phyloP scores from a whole-genome alignment of 2,797 vertebrate genomes.

The Siniperca obscura region DNA sequence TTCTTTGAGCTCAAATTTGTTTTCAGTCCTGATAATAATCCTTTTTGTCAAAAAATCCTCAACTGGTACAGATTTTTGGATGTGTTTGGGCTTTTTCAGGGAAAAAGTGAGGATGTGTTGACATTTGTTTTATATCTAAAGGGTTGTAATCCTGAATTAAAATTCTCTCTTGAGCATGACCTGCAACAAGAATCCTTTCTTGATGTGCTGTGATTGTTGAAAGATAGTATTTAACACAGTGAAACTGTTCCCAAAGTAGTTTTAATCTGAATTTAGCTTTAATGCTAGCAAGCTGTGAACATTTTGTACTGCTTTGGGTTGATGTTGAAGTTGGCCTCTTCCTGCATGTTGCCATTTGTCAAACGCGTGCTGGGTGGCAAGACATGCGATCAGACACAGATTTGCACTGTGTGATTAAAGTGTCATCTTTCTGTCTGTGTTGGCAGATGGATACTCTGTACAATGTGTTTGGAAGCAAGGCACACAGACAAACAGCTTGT shows the following conservation, averaged over 20 bases:
- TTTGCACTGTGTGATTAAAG: conserved; percentile 71
- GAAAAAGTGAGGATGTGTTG: too few species aligned
- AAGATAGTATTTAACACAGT: background rate
- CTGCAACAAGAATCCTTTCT: too few species aligned
- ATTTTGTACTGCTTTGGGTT: conserved; percentile 49
- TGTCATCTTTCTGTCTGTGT: conserved; percentile 75
- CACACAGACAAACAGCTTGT: conserved; percentile 68
- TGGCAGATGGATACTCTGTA: conserved; percentile 60
- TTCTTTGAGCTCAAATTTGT: too few species aligned
- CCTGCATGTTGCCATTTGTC: conserved; percentile 60
- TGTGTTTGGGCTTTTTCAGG: too few species aligned
- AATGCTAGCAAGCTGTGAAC: conserved; percentile 42
- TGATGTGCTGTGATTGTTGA: too few species aligned
- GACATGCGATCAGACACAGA: conserved; percentile 62
- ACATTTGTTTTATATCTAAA: too few species aligned
- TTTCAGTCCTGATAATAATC: too few species aligned
- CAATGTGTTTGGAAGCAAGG: conserved; percentile 69
- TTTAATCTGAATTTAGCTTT: conserved; percentile 34
- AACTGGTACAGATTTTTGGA: too few species aligned
- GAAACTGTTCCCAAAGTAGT: background rate
- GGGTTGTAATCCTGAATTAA: too few species aligned
- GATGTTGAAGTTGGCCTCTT: conserved; percentile 61
- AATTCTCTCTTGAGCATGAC: too few species aligned
- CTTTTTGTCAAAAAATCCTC: too few species aligned
- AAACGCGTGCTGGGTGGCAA: conserved; percentile 60